phyloP scores from a whole-genome alignment of 2,797 vertebrate species.

The Gastrophryne carolinensis region DNA sequence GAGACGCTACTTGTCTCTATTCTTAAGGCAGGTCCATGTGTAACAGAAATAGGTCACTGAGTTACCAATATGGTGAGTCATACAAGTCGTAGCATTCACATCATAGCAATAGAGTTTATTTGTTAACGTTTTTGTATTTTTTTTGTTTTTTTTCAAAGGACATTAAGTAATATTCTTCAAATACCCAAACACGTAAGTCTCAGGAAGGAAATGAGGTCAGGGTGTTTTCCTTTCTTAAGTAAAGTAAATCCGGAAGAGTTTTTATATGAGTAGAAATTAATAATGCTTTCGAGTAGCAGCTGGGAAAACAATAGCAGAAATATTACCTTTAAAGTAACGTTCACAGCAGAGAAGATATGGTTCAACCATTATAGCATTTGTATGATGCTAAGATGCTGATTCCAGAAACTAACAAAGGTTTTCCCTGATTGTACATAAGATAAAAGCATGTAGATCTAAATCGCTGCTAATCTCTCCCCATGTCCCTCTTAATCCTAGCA shows the following conservation, averaged over 20 bases:
- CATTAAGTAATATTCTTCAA: slow-evolving; percentile 41
- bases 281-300: slow-evolving; percentile 22
- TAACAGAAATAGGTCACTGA: not conserved
- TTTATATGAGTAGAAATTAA: not conserved
- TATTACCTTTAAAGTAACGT: not conserved
- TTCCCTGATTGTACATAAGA: no score
- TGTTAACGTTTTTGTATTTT: not conserved
- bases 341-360: not conserved
- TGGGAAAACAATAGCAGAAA: slow-evolving; percentile 30
- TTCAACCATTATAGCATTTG: not conserved
- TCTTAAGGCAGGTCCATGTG: not conserved
- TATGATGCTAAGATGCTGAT: no score
- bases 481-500: no score
- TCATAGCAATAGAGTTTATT: not conserved
- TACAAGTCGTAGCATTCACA: no score
- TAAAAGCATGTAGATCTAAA: no score
- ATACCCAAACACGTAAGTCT: slow-evolving; percentile 15
- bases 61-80: not conserved
- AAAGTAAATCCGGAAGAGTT: not conserved
- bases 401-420: no score
- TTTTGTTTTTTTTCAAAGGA: not conserved
- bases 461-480: no score
- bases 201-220: slow-evolving; percentile 27
- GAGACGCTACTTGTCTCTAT: no score
- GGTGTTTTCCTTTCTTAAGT: not conserved